Evolutionary conservation across 2,888 invertebrate genomes (phyloP).

Genomic region (Aethes cnicana): DNA sequence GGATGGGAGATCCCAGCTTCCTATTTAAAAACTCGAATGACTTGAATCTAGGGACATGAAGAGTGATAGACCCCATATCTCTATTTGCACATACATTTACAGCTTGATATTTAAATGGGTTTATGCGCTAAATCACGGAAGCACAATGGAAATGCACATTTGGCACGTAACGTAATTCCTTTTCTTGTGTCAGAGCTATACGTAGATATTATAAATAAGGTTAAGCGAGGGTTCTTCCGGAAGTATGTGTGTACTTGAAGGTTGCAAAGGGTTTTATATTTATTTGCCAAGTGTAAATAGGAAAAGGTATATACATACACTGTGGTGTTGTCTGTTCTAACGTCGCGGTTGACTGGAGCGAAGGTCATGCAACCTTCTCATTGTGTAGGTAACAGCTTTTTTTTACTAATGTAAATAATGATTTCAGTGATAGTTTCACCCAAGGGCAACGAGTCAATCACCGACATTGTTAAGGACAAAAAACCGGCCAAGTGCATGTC

Average conservation of each 20-base stretch:
- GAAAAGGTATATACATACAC: not conserved
- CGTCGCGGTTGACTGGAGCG: not conserved
- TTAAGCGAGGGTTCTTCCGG: slow-evolving; percentile 19
- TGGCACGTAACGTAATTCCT: slow-evolving; percentile 24
- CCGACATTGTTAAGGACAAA: not conserved
- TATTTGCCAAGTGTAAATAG: slow-evolving; percentile 9
- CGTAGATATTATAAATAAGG: slow-evolving; percentile 5
- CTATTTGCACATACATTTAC: too few species aligned
- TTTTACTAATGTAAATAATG: not conserved
- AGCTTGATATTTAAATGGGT: too few species aligned
- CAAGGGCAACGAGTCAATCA: slow-evolving; percentile 8
- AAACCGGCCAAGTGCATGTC: too few species aligned
- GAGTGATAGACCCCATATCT: too few species aligned
- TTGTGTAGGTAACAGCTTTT: slow-evolving; percentile 5
- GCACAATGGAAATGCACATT: slow-evolving; percentile 1
- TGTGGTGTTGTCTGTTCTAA: not conserved
- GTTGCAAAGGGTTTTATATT: slow-evolving; percentile 19
- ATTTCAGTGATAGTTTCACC: not conserved
- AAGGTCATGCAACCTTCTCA: slow-evolving; percentile 2
- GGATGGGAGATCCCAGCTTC: too few species aligned
- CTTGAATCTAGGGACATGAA: too few species aligned
- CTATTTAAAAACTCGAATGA: too few species aligned
- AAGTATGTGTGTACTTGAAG: slow-evolving; percentile 2
- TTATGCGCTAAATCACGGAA: not conserved
- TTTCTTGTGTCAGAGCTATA: slow-evolving; percentile 5